Evolutionary conservation across 92 coral and sea anemone genomes (phyloP), one percentile per base, ranked within the genome.

Genomic region (Porites lobata): DNA sequence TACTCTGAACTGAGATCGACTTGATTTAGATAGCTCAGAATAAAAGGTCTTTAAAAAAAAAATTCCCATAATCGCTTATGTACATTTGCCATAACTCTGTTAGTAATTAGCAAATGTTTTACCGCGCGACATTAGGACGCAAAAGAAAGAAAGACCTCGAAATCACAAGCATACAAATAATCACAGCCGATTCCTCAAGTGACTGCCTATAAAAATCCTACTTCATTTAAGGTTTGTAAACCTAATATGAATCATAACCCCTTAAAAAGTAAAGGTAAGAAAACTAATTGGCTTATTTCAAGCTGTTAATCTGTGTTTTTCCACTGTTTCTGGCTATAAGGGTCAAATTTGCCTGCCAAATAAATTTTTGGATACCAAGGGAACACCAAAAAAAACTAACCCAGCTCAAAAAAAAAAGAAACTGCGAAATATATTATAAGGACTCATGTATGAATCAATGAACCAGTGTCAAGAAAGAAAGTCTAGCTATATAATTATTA

Each of bases 291-390:
- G 15, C 15, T 3, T 3, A 59, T 59, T 59, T 59, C 64, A 59
- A 8, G 64, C 12, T 59, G 13, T 59, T 59, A 59, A 6, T 59
- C 64, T 59, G 64, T 59, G 64, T 59, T 59, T 59, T 59, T 59
- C 64, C 64, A 59, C 64, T 59, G 64, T 59, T 59, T 59, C 64
- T 59, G 64, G 64, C 64, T 59, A 59, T 59, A 59, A 59, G 64
- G 64, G 64, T 59, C 64, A 59, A 59, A 59, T 59, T 4, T 59
- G 64, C 64, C 64, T 59, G 64, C 64, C 6, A 59, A 59, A 59
- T 59, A 0, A 59, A 59, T 59, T 59, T 59, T 59, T 59, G 4
- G 64, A 59, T 59, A 59, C 64, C 64, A 59, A 59, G 0, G 64
- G 18, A 59, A 59, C 64, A 59, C 64, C n/a, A n/a, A n/a, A n/a